Base-by-base conservation (phyloP, 92 coral and sea anemone species). In the Phymanthus crucifer region DNA sequence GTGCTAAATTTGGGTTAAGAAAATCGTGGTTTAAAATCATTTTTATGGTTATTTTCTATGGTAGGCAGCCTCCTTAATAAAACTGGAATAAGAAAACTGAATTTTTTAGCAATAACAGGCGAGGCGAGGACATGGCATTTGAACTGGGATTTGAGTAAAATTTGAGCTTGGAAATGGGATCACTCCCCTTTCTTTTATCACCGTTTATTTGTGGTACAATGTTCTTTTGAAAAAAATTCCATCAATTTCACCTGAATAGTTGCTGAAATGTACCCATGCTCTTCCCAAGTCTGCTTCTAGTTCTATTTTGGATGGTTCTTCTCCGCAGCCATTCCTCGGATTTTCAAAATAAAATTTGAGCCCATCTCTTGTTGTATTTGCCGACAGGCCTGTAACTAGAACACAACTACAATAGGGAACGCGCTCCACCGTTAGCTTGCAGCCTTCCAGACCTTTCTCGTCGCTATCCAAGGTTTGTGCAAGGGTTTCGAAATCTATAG, bases 321-420 rank as follows among this genome's bases (percentile, higher is more conserved):
- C 85, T 12, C 85, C 85, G 43, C 70, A 23, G 40, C 79, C 75
- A 10, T 71, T 50, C 70, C 34, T 80, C 40, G 78, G 65, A 71
- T 24, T 56, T 57, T 81, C 85, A 58, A 81, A 81, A 45, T 81
- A 81, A 16, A 29, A 37, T 33, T 40, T 18, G 32, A 81, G 57
- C 4, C 54, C 52, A 72, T 81, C 85, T 45, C 38, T 16, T 36
- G 73, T 72, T 27, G 68, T 61, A 33, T 8, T 18, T 24, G 17
- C 29, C 17, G 68, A 61, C 68, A 13, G 64, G 46, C 75, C 86
- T 7, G 75, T 74, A 32, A 82, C 81, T 3, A 16, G 34, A 32
- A 75, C 35, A 40, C 80, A 74, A 40, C 14, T 32, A 58, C 86
- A 83, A 32, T 65, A 32, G 19, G 77, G 80, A 26, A 83, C 69